These are phyloP conservation scores for Cavia aperea DNA, from an alignment of 2,113 vertebrate species.

Conservation along the genomic window DNA sequence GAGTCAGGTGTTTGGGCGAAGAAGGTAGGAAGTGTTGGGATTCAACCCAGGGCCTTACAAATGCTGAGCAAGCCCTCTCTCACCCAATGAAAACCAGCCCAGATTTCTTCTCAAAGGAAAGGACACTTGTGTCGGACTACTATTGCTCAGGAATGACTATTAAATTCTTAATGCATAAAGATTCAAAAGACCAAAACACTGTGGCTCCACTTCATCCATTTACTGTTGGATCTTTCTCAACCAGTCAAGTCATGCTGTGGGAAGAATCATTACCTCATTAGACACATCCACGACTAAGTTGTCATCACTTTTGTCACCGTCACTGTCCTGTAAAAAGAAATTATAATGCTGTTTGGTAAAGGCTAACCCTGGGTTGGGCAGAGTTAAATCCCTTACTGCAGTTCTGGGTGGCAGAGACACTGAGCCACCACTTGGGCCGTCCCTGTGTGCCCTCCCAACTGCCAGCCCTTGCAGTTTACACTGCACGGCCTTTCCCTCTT, in stretches of 20 bases:
- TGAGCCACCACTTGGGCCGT: not conserved
- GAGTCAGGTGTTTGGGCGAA: not conserved
- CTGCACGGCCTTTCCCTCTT: no score
- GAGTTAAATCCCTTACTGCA: not conserved
- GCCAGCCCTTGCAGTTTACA: not conserved
- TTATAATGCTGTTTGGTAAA: slow-evolving; percentile 65
- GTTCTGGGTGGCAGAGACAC: not conserved
- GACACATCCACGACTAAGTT: slow-evolving; percentile 88
- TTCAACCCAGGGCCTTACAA: not conserved
- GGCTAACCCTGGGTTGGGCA: not conserved
- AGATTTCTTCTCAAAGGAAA: not conserved
- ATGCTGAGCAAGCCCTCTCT: not conserved
- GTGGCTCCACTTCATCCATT: not conserved
- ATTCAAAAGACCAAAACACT: not conserved
- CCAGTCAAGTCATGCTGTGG: not conserved
- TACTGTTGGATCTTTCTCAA: not conserved
- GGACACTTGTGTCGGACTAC: not conserved
- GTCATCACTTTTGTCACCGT: slow-evolving; percentile 87
- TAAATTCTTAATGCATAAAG: not conserved
- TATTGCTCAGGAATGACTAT: not conserved
- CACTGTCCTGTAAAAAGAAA: slow-evolving; percentile 80
- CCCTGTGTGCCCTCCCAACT: not conserved
- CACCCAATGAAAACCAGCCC: not conserved
- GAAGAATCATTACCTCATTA: slow-evolving; percentile 80
- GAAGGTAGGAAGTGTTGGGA: not conserved